Evolutionary conservation across 2,797 vertebrate species (phyloP).

Genomic region (Steatocranus sp.): DNA sequence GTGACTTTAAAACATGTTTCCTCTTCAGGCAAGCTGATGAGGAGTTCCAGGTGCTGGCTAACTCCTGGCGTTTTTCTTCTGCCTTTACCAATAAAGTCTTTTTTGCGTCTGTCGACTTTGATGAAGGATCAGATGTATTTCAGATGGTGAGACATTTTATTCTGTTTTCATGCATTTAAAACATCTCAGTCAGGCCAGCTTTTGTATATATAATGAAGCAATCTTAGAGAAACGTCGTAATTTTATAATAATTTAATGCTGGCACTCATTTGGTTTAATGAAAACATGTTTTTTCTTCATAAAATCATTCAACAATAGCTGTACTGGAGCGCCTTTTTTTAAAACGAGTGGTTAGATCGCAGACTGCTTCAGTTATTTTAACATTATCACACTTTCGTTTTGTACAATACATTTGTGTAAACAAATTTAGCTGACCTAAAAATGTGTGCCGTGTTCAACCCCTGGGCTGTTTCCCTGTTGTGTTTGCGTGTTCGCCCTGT

Average conservation of each 20-base stretch:
- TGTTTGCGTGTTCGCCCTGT: neutral
- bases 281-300: neutral
- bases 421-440: neutral
- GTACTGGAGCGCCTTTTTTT: neutral
- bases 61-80: conserved; percentile 97
- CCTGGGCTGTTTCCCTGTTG: neutral
- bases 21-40: conserved; percentile 91
- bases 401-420: neutral
- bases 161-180: neutral
- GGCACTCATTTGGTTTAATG: neutral
- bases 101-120: conserved; percentile 95
- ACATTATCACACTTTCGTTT: neutral
- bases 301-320: neutral
- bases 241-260: neutral
- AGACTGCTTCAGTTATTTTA: neutral
- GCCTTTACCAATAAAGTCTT: conserved; percentile 95
- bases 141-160: conserved; percentile 84
- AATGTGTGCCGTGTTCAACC: neutral
- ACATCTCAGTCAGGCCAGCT: neutral
- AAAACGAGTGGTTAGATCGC: neutral
- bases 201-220: neutral
- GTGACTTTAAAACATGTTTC: neutral
- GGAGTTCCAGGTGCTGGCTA: conserved; percentile 94
- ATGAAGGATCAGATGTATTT: conserved; percentile 96
- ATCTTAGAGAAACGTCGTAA: neutral